phyloP scores from a whole-genome alignment of 2,888 invertebrate genomes.

The Anorthoa munda region DNA sequence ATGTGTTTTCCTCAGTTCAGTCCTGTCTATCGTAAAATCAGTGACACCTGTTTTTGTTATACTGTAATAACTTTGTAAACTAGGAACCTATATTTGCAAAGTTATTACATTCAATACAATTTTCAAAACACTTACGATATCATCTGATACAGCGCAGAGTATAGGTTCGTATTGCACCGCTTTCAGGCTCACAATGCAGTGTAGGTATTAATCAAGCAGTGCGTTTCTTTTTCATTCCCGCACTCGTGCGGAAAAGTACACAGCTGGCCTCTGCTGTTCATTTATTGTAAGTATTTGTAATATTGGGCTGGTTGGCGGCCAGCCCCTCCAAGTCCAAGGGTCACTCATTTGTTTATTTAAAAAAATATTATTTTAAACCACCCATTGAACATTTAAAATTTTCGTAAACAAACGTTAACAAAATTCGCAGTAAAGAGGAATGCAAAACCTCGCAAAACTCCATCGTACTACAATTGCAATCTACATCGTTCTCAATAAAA shows the following conservation, averaged over 20 bases:
- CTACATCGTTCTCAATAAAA: not conserved
- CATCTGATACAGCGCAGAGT: no score
- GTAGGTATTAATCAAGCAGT: not conserved
- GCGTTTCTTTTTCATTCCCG: not conserved
- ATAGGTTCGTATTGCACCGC: not conserved
- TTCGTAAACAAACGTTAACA: not conserved
- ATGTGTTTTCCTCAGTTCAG: not conserved
- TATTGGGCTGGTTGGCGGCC: not conserved
- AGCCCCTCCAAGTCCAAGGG: no score
- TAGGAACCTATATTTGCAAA: no score
- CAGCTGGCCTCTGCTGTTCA: not conserved
- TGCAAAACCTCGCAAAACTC: not conserved
- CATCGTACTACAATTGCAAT: not conserved
- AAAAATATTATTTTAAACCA: no score
- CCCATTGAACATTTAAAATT: no score
- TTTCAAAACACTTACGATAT: no score
- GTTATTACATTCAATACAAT: no score
- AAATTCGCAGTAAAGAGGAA: not conserved
- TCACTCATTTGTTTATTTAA: no score
- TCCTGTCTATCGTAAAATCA: conserved; percentile 4
- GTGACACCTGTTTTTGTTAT: conserved; percentile 2
- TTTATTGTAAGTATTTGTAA: not conserved
- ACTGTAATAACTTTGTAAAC: not conserved
- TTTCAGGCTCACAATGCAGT: not conserved
- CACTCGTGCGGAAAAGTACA: not conserved